Evolutionary conservation across 2,888 invertebrate species (phyloP).

Genomic region (Nineta flava): DNA sequence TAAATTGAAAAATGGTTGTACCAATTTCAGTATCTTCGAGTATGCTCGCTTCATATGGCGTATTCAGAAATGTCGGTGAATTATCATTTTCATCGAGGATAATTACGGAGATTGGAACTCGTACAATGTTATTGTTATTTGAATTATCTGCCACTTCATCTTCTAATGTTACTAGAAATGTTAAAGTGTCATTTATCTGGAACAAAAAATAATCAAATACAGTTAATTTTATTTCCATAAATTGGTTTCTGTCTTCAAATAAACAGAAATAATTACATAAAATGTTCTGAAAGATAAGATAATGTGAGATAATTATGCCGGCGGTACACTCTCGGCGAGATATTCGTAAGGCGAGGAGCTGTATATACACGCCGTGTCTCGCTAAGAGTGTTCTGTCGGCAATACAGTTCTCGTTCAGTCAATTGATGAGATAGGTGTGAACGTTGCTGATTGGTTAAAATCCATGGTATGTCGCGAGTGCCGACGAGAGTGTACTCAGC

Average conservation of each 20-base stretch:
- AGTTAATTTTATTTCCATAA: neutral
- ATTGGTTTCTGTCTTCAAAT: neutral
- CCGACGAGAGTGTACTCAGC: no score
- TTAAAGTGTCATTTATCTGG: constrained; percentile 61
- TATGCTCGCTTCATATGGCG: constrained; percentile 66
- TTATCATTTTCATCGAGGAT: constrained; percentile 82
- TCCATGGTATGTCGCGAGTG: no score
- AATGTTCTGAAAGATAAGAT: no score
- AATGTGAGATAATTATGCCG: no score
- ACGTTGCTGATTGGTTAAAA: no score
- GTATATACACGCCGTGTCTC: no score
- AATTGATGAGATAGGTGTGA: no score
- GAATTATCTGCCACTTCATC: constrained; percentile 45
- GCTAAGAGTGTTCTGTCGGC: no score
- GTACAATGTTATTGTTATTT: constrained; percentile 51
- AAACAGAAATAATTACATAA: neutral
- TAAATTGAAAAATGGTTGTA: constrained; percentile 52
- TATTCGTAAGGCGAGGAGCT: no score
- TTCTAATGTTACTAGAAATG: constrained; percentile 66
- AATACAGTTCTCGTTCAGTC: no score
- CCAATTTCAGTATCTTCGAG: constrained; percentile 60
- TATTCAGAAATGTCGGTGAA: constrained; percentile 61
- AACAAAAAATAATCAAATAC: constrained; percentile 18
- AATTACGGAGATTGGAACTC: constrained; percentile 64
- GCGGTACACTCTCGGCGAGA: no score